These are phyloP conservation scores for Heliocidaris tuberculata DNA, from an alignment of 35 echinoderm and acorn worm genomes.

Conservation along the genomic window DNA sequence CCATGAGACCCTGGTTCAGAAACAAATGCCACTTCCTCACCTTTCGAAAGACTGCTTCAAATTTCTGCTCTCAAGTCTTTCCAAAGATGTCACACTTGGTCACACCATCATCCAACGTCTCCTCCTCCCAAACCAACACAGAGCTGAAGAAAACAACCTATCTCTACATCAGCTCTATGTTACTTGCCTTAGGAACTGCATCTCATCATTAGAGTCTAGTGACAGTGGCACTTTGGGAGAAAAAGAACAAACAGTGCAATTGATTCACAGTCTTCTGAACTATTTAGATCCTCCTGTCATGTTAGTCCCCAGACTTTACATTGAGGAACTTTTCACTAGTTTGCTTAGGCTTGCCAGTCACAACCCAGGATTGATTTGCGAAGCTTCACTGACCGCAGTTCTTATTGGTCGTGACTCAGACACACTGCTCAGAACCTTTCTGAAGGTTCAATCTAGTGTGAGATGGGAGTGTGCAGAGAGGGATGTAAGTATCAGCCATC, in stretches of 20 bases:
- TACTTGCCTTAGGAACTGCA: conserved; percentile 61
- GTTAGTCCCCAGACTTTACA: not conserved
- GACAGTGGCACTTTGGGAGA: conserved; percentile 1
- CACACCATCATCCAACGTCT: conserved; percentile 69
- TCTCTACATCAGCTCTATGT: conserved; percentile 70
- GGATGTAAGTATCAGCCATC: not conserved
- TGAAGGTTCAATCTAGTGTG: conserved; percentile 37
- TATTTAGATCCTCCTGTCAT: not conserved
- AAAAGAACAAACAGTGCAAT: conserved; percentile 29
- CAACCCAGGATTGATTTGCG: not conserved
- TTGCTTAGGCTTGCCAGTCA: conserved; percentile 32
- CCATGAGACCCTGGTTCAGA: not conserved
- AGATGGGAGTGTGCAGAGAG: conserved; percentile 27
- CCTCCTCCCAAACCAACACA: conserved; percentile 1
- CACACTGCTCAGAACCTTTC: conserved; percentile 45
- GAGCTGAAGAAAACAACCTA: conserved; percentile 54
- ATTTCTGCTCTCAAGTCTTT: conserved; percentile 53
- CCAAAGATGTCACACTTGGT: conserved; percentile 55
- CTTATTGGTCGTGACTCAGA: conserved; percentile 45
- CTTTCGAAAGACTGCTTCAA: conserved; percentile 46
- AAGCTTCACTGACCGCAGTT: conserved; percentile 24
- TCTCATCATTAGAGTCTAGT: conserved; percentile 45
- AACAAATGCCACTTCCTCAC: conserved; percentile 7
- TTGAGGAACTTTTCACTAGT: not conserved
- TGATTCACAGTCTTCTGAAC: conserved; percentile 11